Evolutionary conservation across 2,797 vertebrate genomes (phyloP).

Genomic region (Phoeniculus purpureus): DNA sequence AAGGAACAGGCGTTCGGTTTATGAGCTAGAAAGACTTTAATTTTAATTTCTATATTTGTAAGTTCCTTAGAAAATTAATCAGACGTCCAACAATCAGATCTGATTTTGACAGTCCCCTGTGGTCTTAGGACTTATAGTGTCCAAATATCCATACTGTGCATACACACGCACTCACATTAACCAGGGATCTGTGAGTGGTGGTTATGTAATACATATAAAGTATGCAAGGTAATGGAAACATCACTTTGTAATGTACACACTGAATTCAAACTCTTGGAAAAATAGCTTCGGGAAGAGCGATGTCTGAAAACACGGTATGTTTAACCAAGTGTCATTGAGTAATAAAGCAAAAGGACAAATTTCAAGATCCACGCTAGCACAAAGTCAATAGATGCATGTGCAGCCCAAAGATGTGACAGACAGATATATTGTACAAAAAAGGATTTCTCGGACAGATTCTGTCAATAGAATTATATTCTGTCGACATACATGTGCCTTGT

Average conservation of each 20-base stretch:
- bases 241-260: neutral
- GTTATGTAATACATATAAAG: neutral
- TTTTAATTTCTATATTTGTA: neutral
- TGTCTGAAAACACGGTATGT: slow-evolving; percentile 34
- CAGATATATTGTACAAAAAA: slow-evolving; percentile 78
- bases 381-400: slow-evolving; percentile 77
- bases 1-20: neutral
- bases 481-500: slow-evolving; percentile 78
- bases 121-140: neutral
- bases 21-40: neutral
- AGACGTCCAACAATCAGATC: neutral
- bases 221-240: neutral
- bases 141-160: neutral
- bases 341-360: slow-evolving; percentile 66
- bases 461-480: slow-evolving; percentile 83
- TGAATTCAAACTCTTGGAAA: neutral
- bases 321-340: slow-evolving; percentile 61
- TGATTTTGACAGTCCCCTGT: neutral
- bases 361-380: slow-evolving; percentile 64
- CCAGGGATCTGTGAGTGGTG: neutral
- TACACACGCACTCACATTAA: neutral
- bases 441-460: slow-evolving; percentile 77
- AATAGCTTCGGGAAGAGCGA: slow-evolving; percentile 1
- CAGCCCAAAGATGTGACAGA: slow-evolving; percentile 77
- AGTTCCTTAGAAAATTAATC: neutral